Evolutionary conservation across 2,797 vertebrate genomes (phyloP).

Genomic region (Tokudaia tokunoshimensis): DNA sequence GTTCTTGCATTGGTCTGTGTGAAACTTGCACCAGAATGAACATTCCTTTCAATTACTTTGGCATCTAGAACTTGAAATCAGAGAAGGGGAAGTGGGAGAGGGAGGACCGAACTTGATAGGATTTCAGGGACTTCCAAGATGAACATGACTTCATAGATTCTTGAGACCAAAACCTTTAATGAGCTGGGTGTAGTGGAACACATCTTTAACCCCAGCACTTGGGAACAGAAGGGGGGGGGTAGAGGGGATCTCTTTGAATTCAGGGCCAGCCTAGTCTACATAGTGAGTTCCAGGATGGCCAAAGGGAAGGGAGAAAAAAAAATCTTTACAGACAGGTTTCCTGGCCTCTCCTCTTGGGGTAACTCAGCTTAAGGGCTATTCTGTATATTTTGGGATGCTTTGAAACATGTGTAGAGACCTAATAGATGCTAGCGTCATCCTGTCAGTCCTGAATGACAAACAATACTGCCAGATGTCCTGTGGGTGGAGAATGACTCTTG

Average conservation of each 20-base stretch:
- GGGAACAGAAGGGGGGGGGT: background rate
- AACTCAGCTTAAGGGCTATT: background rate
- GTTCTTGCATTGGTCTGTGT: background rate
- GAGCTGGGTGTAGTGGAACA: background rate
- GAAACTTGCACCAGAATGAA: background rate
- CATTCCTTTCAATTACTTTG: background rate
- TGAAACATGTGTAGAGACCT: background rate
- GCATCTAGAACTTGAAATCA: background rate
- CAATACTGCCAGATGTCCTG: background rate
- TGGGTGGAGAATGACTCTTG: background rate
- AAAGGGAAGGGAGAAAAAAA: background rate
- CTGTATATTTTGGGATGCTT: background rate
- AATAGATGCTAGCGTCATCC: background rate
- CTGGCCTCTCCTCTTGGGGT: rapidly evolving
- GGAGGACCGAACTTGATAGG: background rate
- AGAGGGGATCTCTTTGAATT: background rate
- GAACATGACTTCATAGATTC: background rate
- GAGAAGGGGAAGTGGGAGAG: background rate
- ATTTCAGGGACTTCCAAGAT: background rate
- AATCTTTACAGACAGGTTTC: background rate
- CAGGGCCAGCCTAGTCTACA: background rate
- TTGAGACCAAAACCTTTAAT: background rate
- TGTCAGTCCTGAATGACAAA: background rate
- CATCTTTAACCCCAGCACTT: background rate
- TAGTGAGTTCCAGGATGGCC: background rate